These are phyloP conservation scores for Mythimna vitellina DNA, from an alignment of 2,888 invertebrate genomes.

Conservation along the genomic window DNA sequence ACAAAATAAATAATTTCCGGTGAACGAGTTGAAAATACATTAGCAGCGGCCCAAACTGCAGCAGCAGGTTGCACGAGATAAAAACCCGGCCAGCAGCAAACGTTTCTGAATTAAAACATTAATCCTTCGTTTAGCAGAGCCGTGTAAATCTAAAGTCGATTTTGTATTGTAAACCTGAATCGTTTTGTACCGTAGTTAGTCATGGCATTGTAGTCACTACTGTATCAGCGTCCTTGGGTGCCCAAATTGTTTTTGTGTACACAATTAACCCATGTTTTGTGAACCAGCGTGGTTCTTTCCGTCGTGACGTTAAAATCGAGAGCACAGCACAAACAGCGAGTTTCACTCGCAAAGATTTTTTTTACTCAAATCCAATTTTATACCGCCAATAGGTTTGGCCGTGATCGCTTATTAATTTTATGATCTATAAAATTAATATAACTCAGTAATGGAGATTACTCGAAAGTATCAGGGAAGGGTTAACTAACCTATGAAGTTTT, in stretches of 20 bases:
- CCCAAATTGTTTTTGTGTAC: conserved; percentile 58
- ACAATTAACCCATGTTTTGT: conserved; percentile 64
- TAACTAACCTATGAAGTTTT: conserved; percentile 54
- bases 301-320: conserved; percentile 75
- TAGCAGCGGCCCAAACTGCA: conserved; percentile 63
- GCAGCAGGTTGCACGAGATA: conserved; percentile 48
- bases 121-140: conserved; percentile 22
- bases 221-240: conserved; percentile 55
- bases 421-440: conserved; percentile 55
- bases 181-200: conserved; percentile 40
- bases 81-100: conserved; percentile 36
- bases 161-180: conserved; percentile 34
- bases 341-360: conserved; percentile 74
- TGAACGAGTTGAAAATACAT: conserved; percentile 74
- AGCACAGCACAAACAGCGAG: conserved; percentile 66
- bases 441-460: conserved; percentile 14
- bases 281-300: conserved; percentile 56
- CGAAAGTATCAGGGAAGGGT: conserved; percentile 59
- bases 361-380: conserved; percentile 65
- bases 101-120: conserved; percentile 25
- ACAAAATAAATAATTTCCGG: conserved; percentile 79
- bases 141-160: conserved; percentile 32
- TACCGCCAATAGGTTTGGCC: conserved; percentile 39
- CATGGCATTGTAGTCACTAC: conserved; percentile 42
- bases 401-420: conserved; percentile 48